Base-by-base conservation (phyloP, 2,113 vertebrate species). In the Apistogramma diplotaenia region DNA sequence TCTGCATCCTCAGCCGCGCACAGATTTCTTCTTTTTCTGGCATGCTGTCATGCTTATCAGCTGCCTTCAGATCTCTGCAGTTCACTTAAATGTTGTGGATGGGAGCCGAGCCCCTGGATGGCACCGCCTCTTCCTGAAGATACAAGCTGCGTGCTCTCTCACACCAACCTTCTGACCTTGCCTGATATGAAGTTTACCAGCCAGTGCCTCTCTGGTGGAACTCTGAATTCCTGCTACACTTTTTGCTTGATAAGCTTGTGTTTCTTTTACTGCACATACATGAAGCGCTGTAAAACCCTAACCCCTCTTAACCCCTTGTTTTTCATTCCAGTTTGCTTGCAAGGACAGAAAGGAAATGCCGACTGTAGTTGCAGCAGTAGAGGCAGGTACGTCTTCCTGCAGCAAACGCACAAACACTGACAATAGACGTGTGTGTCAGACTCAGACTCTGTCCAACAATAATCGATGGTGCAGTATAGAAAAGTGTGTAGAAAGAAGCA, bases 111-210 rank as follows among this genome's bases (percentile, higher is more conserved):
- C 49, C 13, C 13, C 37, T 3, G 7, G 61, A 61, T 76, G 16
- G 13, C 58, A 59, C 55, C n/a, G 21, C 62, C 55, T 82, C 46
- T 29, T 76, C 62, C 79, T 82, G 61, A 87, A 67, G 56, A 89
- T 62, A 58, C 21, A 61, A 19, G 35, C 33, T 4, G 11, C 46
- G 23, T 54, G 54, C 83, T 21, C 78, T 78, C 46, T 16, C 51
- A 72, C 59, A 16, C 35, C 35, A 35, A 40, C 76, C 86, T 76
- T 57, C 86, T 92, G 89, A 92, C 85, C 85, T 83, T 74, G 81
- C 71, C 79, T 82, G 85, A 91, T 89, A 87, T 73, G 81, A 90
- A 76, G 83, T 87, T 85, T 90, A 90, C 81, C 75, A 87, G 79
- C 60, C 61, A 35, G 56, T 79, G 67, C 60, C 88, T 82, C 83